Base-by-base conservation (phyloP, 2,888 invertebrate genomes). In the Drosophila nr. medialis region DNA sequence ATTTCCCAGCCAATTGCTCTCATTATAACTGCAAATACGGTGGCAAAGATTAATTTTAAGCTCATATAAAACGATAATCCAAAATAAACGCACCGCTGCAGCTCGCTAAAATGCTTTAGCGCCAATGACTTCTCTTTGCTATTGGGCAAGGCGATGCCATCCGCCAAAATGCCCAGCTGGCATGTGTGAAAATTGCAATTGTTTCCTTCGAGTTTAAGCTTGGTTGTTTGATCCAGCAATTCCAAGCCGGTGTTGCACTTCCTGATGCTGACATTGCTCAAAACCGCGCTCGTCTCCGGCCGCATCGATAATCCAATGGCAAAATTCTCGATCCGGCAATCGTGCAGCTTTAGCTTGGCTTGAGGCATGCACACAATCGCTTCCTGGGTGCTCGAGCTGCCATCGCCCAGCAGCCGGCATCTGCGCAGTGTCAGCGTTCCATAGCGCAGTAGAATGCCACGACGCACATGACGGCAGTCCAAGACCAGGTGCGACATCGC, bases 401-500 rank as follows among this genome's bases (percentile, higher is more conserved):
- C 93, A 80, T 94, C 92, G 2, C 94, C 94, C 48, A 93, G 80
- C 55, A 95, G 89, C 75, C 91, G 93, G 81, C 95, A 95, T 76
- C 94, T 94, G 51, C 91, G 92, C 59, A 95, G 80, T 18, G 88
- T 91, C 1, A 94, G 84, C 30, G 90, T 93, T 18, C 95, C 95
- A 73, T 91, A 91, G 60, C 94, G 93, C 10, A 94, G 89, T 18
- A 94, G 80, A 59, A 95, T 92, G 13, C 94, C 95, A 55, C 93
- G 94, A 60, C 94, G 94, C 10, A 94, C 93, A 24, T 93, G 93
- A 36, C 92, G 91, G 50, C 94, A 94, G 78, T 95, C 93, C 18
- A 95, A 86, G 2, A 94, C 93, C 40, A 95, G 40, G 84, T 95
- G 94, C 75, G 94, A 94, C n/a, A 95, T 77, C 2, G 92, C 68